phyloP scores from a whole-genome alignment of 2,797 vertebrate species.

The Cottoperca gobio region DNA sequence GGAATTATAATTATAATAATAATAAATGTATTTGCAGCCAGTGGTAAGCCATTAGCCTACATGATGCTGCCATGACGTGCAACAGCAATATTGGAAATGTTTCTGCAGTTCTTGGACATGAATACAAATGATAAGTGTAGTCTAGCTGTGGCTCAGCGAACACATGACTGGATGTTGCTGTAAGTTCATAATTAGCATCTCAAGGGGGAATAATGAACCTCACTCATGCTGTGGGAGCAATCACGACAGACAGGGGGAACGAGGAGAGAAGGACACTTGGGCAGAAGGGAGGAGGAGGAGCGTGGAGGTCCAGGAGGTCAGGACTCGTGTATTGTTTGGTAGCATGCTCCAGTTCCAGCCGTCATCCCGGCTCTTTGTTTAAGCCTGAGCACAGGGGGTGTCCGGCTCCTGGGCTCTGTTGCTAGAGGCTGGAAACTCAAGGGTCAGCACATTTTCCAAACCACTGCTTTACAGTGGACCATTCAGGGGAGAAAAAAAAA shows the following conservation, averaged over 20 bases:
- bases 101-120: neutral
- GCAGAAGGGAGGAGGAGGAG: conserved; percentile 34
- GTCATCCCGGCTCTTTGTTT: conserved; percentile 74
- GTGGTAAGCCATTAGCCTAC: neutral
- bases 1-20: neutral
- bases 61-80: neutral
- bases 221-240: conserved; percentile 42
- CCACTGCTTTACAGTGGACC: conserved; percentile 61
- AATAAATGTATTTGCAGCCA: neutral
- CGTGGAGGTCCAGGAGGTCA: conserved; percentile 47
- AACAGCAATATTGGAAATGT: neutral
- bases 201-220: conserved; percentile 29
- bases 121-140: neutral
- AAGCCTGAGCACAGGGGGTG: conserved; percentile 56
- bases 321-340: conserved; percentile 75
- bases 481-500: conserved; percentile 54
- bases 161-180: neutral
- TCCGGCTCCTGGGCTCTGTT: conserved; percentile 60
- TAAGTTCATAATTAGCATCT: conserved; percentile 24
- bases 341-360: conserved; percentile 73
- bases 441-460: conserved; percentile 76
- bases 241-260: conserved; percentile 48
- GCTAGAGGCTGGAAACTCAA: conserved; percentile 61
- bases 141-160: conserved; percentile 1
- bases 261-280: conserved; percentile 43